These are phyloP conservation scores for Syrphus vitripennis DNA, from an alignment of 2,888 invertebrate species.

Conservation along the genomic window DNA sequence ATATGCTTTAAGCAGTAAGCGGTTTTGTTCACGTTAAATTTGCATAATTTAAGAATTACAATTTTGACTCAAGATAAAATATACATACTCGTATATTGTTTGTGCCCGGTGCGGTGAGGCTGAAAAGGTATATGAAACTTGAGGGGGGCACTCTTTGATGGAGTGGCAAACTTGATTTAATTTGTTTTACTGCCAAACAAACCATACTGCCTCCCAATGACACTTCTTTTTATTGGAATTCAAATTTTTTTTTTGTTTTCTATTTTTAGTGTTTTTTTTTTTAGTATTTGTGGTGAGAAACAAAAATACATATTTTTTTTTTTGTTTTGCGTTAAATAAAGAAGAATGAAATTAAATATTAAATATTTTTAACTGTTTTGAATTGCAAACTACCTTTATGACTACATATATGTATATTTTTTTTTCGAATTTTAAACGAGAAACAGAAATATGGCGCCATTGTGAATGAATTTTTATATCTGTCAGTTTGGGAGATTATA, in stretches of 20 bases:
- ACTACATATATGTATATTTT: not conserved
- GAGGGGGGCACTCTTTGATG: not conserved
- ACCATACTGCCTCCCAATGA: not conserved
- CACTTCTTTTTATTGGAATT: slow-evolving; percentile 23
- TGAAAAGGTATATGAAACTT: not conserved
- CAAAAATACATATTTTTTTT: not conserved
- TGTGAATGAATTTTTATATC: slow-evolving; percentile 12
- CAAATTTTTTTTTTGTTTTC: slow-evolving; percentile 1
- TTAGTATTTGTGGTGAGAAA: slow-evolving; percentile 7
- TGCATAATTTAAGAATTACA: slow-evolving; percentile 59
- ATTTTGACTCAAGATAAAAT: slow-evolving; percentile 1
- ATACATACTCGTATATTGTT: not conserved
- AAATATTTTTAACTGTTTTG: slow-evolving; percentile 9
- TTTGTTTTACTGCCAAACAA: slow-evolving; percentile 20
- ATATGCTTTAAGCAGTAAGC: not conserved
- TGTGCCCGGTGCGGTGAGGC: not conserved
- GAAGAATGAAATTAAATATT: slow-evolving; percentile 4
- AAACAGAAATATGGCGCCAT: slow-evolving; percentile 63
- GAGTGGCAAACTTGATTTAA: slow-evolving; percentile 43
- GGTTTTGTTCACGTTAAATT: slow-evolving; percentile 33
- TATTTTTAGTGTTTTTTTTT: not conserved
- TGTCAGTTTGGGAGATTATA: not conserved
- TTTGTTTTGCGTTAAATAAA: not conserved
- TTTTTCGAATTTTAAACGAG: not conserved
- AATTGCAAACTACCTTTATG: not conserved